Evolutionary conservation across 2,797 vertebrate genomes (phyloP).

Genomic region (Adelosebastes latens): DNA sequence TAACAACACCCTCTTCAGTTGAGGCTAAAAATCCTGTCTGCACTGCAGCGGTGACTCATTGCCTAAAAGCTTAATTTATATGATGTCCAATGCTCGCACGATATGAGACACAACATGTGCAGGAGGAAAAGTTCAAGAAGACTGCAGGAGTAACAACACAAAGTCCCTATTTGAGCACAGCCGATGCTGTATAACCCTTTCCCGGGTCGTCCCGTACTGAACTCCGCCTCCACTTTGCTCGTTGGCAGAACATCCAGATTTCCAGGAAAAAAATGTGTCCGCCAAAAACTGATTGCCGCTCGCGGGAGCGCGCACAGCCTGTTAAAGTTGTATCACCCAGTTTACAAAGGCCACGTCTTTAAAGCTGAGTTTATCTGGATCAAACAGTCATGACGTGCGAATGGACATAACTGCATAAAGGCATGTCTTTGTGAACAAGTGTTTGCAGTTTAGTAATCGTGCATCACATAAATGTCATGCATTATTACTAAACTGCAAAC

Average conservation of each 20-base stretch:
- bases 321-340: no score
- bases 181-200: neutral
- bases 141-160: neutral
- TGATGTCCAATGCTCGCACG: neutral
- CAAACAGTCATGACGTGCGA: no score
- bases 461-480: no score
- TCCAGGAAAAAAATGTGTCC: constrained; percentile 54
- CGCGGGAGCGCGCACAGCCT: no score
- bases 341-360: no score
- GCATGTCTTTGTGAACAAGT: no score
- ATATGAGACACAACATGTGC: neutral
- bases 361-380: no score
- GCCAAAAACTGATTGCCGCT: no score
- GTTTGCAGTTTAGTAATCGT: no score
- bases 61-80: neutral
- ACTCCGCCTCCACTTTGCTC: constrained; percentile 11
- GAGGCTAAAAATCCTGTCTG: neutral
- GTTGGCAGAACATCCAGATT: constrained; percentile 33
- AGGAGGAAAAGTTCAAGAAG: neutral
- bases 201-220: neutral
- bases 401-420: no score
- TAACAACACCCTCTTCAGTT: neutral
- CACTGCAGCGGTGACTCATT: constrained; percentile 7
- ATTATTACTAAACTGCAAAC: no score
- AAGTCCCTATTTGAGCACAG: constrained; percentile 4